Conservation (phyloP, 2,888 invertebrate genomes). For the Hyles lineata region DNA sequence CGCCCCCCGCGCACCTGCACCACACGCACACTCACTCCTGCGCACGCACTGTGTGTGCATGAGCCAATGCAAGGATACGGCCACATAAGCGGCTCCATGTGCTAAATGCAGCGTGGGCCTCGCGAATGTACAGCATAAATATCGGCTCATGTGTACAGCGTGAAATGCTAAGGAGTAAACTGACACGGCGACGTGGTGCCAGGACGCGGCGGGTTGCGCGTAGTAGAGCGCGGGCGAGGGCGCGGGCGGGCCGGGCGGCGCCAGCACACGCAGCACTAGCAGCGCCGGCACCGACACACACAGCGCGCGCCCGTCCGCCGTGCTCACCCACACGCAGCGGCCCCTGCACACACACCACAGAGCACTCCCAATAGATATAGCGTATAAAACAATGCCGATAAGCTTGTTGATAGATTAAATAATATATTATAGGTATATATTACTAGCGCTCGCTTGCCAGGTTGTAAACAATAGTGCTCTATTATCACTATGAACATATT, state of each 20-base stretch:
- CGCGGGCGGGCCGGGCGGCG: slow-evolving; percentile 30
- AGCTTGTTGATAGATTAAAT: too few species aligned
- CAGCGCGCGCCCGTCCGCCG: slow-evolving; percentile 50
- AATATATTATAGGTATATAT: too few species aligned
- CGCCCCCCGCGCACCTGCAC: slow-evolving; percentile 33
- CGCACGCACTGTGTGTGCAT: background rate
- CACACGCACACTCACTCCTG: slow-evolving; percentile 42
- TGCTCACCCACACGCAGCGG: slow-evolving; percentile 60
- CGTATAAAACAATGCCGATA: too few species aligned
- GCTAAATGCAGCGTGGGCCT: too few species aligned
- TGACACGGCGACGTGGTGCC: slow-evolving; percentile 44
- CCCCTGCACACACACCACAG: slow-evolving; percentile 46
- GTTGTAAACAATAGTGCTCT: too few species aligned
- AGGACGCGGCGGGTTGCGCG: slow-evolving; percentile 53
- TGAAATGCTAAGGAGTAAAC: background rate
- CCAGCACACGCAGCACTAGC: slow-evolving; percentile 49
- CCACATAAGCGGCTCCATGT: too few species aligned
- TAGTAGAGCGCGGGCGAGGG: slow-evolving; percentile 43
- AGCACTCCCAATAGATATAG: too few species aligned
- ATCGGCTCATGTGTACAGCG: background rate
- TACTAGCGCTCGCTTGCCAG: too few species aligned
- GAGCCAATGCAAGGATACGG: background rate
- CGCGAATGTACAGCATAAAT: too few species aligned
- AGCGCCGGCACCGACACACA: slow-evolving; percentile 60
- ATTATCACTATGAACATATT: too few species aligned